phyloP scores from a whole-genome alignment of 2,888 invertebrate species.

The Pandemis cinnamomeana region DNA sequence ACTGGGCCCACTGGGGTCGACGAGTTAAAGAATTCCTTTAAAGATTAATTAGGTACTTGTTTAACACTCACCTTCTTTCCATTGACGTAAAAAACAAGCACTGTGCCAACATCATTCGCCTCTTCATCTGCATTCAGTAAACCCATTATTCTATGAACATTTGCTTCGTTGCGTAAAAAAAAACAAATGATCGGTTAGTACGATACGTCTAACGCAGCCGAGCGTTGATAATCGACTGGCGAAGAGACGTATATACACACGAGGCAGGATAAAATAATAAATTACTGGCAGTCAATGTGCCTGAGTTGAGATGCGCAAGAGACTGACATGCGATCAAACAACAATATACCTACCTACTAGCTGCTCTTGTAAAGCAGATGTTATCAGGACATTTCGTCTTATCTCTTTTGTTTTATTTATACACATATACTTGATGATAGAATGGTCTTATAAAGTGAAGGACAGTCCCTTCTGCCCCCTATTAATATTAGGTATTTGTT shows the following conservation, averaged over 20 bases:
- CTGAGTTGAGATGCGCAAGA: conserved; percentile 21
- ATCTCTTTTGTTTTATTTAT: conserved; percentile 19
- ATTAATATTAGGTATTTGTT: too few species aligned
- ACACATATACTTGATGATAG: neutral
- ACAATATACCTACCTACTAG: neutral
- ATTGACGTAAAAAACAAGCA: conserved; percentile 79
- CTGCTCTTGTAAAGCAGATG: neutral
- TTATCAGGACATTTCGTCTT: conserved; percentile 23
- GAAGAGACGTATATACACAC: conserved; percentile 1
- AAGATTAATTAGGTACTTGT: neutral
- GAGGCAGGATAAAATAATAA: conserved; percentile 22
- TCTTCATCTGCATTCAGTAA: conserved; percentile 69
- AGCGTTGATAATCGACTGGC: conserved; percentile 24
- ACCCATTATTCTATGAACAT: conserved; percentile 59
- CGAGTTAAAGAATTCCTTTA: neutral
- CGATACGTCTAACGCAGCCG: conserved; percentile 11
- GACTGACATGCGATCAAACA: conserved; percentile 15
- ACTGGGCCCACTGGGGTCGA: neutral
- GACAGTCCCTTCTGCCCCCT: neutral
- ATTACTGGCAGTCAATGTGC: conserved; percentile 13
- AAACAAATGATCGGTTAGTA: neutral
- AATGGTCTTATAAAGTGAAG: neutral
- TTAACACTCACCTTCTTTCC: conserved; percentile 74
- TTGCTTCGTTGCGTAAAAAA: conserved; percentile 11
- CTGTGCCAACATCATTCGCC: conserved; percentile 57